Base-by-base conservation (phyloP, 2,113 vertebrate genomes). In the Pitta sordida region DNA sequence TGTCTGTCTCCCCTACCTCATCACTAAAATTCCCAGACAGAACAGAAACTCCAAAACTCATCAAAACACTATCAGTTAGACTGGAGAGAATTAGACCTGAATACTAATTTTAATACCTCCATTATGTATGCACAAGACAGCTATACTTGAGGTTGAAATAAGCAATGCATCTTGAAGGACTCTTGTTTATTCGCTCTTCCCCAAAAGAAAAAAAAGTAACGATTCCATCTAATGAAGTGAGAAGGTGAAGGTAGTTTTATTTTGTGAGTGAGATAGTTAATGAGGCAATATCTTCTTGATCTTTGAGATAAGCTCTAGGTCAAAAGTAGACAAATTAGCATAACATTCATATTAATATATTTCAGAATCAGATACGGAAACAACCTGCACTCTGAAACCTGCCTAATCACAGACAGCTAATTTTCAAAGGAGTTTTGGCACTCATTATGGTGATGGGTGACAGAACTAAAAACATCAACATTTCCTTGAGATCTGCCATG, bases 371-470 rank as follows among this genome's bases (percentile, higher is more conserved):
- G 95, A 96, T 96, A 96, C 83, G 97, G 91, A 95, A 97, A 91
- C 97, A 97, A 97, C 87, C 93, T 95, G 90, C 96, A 95, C 93
- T 95, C 96, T 96, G 96, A 98, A 98, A 98, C 97, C 95, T 97
- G 95, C 97, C 97, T 98, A 98, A 98, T 98, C 97, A 98, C 98
- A 98, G 96, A 97, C 97, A 98, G 97, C 98, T 98, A 98, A 97
- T 98, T 98, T 98, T 98, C 97, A 98, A 97, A 97, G 94, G 93
- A 93, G 55, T 95, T 98, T 98, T 98, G 97, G 96, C 97, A 94
- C 97, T 99, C 98, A 98, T 99, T 99, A 98, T 90, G 96, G 97
- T 99, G 98, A 99, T 98, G 98, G 98, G 98, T 99, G 97, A 97
- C 96, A 97, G 95, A 86, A 91, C 86, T 95, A 87, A 95, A 97